These are phyloP conservation scores for Rotaria socialis DNA, from an alignment of 2,888 invertebrate species.

Conservation along the genomic window DNA sequence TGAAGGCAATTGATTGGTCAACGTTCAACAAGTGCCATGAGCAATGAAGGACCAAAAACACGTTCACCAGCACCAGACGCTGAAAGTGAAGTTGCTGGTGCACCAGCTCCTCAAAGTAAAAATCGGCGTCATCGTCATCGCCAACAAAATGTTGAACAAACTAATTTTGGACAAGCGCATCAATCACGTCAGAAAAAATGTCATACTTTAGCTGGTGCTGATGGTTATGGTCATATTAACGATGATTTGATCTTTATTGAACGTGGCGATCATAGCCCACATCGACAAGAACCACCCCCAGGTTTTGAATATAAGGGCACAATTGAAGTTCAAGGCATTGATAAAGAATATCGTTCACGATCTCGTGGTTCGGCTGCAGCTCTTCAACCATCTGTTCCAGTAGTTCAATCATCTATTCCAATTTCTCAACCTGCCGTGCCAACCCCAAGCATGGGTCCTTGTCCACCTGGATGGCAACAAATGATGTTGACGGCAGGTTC, in stretches of 20 bases:
- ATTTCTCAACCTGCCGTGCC: background rate
- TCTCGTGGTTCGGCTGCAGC: background rate
- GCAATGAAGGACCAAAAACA: background rate
- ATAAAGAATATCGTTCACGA: background rate
- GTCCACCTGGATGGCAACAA: conserved; percentile 34
- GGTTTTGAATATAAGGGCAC: conserved; percentile 14
- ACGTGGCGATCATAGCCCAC: background rate
- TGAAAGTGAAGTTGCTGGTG: background rate
- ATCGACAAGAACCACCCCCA: conserved; percentile 8
- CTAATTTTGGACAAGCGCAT: background rate
- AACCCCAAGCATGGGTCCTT: background rate
- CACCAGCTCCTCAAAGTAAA: background rate
- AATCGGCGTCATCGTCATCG: background rate
- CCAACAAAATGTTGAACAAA: background rate
- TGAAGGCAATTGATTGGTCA: background rate
- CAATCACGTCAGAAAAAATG: background rate
- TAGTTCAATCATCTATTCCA: background rate
- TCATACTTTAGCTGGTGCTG: background rate
- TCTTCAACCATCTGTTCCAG: background rate
- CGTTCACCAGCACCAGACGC: background rate
- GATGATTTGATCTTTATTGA: conserved; percentile 25
- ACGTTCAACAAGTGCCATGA: background rate
- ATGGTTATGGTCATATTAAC: conserved; percentile 12
- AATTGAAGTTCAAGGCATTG: conserved; percentile 30
- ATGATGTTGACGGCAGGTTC: background rate